Percentiles rank a stretch among this genome's conserved stretches.
phyloP scores from a whole-genome alignment of 2,113 vertebrate species.

The Chamaea fasciata region DNA sequence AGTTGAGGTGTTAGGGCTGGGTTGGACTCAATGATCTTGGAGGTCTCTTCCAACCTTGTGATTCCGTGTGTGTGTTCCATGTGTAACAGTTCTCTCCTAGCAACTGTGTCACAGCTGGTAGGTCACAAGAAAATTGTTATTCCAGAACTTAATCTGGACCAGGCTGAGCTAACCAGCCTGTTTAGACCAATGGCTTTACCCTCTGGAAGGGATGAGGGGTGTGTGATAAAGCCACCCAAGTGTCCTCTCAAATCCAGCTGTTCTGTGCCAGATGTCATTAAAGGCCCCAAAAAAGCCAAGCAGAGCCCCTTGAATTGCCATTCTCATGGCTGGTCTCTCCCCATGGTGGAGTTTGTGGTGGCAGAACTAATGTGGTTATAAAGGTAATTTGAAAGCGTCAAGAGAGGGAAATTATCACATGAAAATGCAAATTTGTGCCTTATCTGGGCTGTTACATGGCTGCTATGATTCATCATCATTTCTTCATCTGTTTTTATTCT shows the following conservation, averaged over 20 bases:
- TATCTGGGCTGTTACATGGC: constrained; percentile 64
- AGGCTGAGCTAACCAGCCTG: not conserved
- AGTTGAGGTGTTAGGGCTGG: not conserved
- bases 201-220: not conserved
- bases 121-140: not conserved
- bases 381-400: constrained; percentile 60
- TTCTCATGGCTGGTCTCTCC: not conserved
- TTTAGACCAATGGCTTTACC: not conserved
- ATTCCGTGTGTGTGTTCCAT: not conserved
- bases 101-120: accelerated
- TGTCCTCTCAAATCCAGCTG: not conserved
- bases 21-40: not conserved
- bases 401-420: constrained; percentile 59
- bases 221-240: not conserved
- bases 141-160: not conserved
- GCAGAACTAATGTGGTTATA: constrained; percentile 56
- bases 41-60: not conserved
- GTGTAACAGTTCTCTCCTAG: not conserved
- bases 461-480: constrained; percentile 68
- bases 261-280: not conserved
- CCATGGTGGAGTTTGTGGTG: not conserved
- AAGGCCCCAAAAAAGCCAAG: not conserved
- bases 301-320: not conserved
- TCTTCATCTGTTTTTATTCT: constrained; percentile 38
- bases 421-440: constrained; percentile 67